Percentiles rank a stretch among this genome's conserved stretches.
Evolutionary conservation across 1,140 invertebrate species (phyloP).

Genomic region (Drosophila varians): DNA sequence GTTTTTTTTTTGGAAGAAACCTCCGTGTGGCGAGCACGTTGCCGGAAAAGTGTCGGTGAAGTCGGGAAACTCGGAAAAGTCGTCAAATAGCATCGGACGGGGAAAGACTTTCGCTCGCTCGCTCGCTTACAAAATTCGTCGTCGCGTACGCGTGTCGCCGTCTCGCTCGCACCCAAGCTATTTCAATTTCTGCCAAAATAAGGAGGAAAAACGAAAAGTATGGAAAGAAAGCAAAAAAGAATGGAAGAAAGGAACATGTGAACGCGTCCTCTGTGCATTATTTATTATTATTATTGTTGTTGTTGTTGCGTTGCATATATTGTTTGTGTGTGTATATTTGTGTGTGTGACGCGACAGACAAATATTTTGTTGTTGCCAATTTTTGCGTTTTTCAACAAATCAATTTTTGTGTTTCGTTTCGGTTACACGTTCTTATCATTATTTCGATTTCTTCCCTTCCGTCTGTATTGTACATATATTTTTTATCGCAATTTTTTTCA

Average conservation of each 20-base stretch:
- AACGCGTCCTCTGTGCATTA: not conserved
- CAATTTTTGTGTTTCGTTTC: not conserved
- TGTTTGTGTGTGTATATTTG: not conserved
- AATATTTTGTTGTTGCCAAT: constrained; percentile 10
- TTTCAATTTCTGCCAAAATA: not conserved
- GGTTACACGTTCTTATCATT: not conserved
- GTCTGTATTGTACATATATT: not conserved
- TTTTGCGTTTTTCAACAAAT: not conserved
- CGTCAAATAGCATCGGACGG: not conserved
- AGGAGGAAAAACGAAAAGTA: not conserved
- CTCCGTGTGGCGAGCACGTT: not conserved
- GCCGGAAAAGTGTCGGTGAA: not conserved
- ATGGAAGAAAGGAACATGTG: too few species aligned
- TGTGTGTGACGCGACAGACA: constrained; percentile 1
- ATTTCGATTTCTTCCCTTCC: not conserved
- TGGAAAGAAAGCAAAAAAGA: too few species aligned
- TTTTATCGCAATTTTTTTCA: constrained; percentile 63
- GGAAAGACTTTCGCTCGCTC: not conserved
- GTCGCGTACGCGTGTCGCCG: not conserved
- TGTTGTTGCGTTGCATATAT: not conserved
- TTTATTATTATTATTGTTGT: not conserved
- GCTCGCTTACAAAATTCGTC: not conserved
- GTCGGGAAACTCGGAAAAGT: not conserved
- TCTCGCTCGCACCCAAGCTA: constrained; percentile 8
- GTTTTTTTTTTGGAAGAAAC: not conserved